Percentiles rank a stretch among this genome's conserved stretches.
These are phyloP conservation scores for Apeltes quadracus DNA, from an alignment of 2,113 vertebrate species.

Conservation along the genomic window DNA sequence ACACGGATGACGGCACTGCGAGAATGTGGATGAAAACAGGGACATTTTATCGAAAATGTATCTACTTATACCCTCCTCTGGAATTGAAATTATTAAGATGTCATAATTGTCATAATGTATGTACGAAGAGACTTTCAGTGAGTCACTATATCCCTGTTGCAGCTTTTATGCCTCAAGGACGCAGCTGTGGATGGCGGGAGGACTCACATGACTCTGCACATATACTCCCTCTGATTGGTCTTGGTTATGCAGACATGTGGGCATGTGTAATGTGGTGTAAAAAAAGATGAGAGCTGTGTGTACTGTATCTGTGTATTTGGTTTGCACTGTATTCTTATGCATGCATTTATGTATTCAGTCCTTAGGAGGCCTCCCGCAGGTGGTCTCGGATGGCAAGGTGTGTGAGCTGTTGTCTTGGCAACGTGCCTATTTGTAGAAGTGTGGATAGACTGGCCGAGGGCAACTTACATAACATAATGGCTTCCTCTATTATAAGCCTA, in stretches of 20 bases:
- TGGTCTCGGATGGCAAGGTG: conserved; percentile 64
- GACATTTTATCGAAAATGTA: no score
- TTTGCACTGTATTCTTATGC: conserved; percentile 33
- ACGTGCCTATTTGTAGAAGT: conserved; percentile 60
- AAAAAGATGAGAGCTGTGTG: conserved; percentile 16
- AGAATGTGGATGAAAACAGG: no score
- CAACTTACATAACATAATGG: conserved; percentile 63
- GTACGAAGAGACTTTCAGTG: not conserved
- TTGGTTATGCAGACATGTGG: conserved; percentile 30
- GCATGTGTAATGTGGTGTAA: conserved; percentile 40
- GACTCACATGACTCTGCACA: conserved; percentile 22
- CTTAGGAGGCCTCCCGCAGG: conserved; percentile 54
- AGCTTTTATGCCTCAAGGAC: conserved; percentile 39
- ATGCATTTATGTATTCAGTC: conserved; percentile 54
- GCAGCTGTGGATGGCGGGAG: conserved; percentile 6
- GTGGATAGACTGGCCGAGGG: conserved; percentile 56
- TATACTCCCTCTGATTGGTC: conserved; percentile 13
- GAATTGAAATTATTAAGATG: not conserved
- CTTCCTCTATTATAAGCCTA: conserved; percentile 57
- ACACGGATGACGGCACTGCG: no score
- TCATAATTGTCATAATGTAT: not conserved
- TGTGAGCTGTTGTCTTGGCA: conserved; percentile 71
- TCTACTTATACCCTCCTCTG: not conserved
- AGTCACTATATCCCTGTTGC: not conserved
- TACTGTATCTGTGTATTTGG: not conserved